A percentile compares a stretch with the other conserved stretches of the same genome.
Conservation (phyloP, 2,113 vertebrate species). For the Megaptera novaeangliae region DNA sequence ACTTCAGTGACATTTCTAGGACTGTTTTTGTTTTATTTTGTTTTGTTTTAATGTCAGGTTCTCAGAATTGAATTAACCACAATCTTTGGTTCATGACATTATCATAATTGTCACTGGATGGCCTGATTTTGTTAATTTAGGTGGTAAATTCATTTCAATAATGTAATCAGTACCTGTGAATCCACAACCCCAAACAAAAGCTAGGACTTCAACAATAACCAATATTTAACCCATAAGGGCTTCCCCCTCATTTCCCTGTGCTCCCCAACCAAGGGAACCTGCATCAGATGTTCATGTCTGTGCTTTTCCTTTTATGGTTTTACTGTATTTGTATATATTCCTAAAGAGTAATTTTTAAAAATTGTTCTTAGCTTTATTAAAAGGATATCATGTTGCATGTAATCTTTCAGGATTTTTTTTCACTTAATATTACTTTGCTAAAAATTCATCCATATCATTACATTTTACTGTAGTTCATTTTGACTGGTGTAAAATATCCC, state of each 20-base stretch:
- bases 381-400: not conserved
- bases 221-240: not conserved
- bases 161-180: not conserved
- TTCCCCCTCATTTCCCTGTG: not conserved
- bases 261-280: not conserved
- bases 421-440: not conserved
- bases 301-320: not conserved
- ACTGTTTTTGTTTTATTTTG: not conserved
- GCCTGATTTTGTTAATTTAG: not conserved
- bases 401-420: not conserved
- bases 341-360: not conserved
- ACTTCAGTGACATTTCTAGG: not conserved
- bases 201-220: not conserved
- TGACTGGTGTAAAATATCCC: not conserved
- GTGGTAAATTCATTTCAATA: constrained; percentile 10
- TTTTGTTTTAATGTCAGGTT: not conserved
- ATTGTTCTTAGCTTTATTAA: not conserved
- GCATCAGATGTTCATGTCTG: not conserved
- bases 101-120: not conserved
- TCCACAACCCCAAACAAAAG: not conserved
- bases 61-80: not conserved
- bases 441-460: not conserved
- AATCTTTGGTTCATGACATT: not conserved
- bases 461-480: not conserved
- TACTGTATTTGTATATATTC: not conserved